phyloP scores from a whole-genome alignment of 1,140 invertebrate genomes.

The Leptestheria dahalacensis region DNA sequence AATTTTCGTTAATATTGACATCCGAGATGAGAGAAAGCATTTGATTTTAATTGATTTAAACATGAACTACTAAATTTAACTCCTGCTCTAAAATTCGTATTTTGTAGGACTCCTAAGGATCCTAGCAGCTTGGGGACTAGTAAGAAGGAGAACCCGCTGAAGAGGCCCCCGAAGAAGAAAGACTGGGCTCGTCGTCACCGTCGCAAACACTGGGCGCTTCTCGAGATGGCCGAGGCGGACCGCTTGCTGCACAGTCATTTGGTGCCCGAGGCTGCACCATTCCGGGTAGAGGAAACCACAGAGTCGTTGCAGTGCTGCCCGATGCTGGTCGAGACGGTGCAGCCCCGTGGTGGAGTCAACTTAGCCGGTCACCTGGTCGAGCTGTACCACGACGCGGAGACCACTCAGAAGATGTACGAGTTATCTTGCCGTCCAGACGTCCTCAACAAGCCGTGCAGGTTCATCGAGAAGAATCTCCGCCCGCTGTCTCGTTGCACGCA shows the following conservation, averaged over 20 bases:
- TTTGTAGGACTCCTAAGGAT: background rate
- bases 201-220: background rate
- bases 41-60: no score
- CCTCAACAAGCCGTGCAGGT: slow-evolving; percentile 53
- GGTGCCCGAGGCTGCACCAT: background rate
- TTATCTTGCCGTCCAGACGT: slow-evolving; percentile 54
- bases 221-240: background rate
- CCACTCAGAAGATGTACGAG: slow-evolving; percentile 51
- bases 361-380: slow-evolving; percentile 51
- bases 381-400: slow-evolving; percentile 47
- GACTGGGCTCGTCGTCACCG: background rate
- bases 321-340: slow-evolving; percentile 52
- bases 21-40: no score
- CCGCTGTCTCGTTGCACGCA: slow-evolving; percentile 61
- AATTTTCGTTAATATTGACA: no score
- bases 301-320: slow-evolving; percentile 55
- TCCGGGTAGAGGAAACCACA: background rate
- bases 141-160: background rate
- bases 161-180: background rate
- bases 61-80: no score
- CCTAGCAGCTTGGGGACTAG: background rate
- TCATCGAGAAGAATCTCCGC: slow-evolving; percentile 49
- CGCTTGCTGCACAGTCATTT: background rate
- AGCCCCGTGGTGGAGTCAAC: slow-evolving; percentile 58
- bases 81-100: no score